These are phyloP conservation scores for Silurus glanis DNA, from an alignment of 2,113 vertebrate species.

Conservation along the genomic window DNA sequence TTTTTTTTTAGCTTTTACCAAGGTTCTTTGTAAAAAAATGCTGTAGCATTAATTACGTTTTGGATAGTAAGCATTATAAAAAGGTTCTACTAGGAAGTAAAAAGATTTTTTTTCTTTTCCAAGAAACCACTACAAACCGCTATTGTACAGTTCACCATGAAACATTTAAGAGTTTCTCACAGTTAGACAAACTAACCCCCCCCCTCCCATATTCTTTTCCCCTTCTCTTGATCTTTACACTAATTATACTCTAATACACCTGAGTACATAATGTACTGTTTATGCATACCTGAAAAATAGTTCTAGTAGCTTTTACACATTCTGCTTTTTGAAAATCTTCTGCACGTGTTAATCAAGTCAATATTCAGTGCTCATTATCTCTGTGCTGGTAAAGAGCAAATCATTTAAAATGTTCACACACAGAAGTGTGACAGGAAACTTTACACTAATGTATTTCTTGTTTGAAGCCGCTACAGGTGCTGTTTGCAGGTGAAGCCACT, in stretches of 20 bases:
- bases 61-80: background rate
- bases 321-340: background rate
- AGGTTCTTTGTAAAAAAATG: background rate
- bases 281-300: background rate
- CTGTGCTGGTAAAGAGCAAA: background rate
- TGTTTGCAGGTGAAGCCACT: slow-evolving; percentile 67
- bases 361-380: background rate
- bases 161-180: no score
- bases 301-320: background rate
- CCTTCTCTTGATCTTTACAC: background rate
- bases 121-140: no score
- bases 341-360: background rate
- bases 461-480: slow-evolving; percentile 61
- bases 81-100: background rate
- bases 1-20: background rate
- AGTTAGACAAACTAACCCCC: background rate
- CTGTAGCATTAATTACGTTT: background rate
- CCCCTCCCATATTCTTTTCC: no score
- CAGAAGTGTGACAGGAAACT: background rate
- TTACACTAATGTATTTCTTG: slow-evolving; percentile 10
- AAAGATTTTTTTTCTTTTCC: background rate
- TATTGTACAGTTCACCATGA: background rate
- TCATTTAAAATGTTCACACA: background rate
- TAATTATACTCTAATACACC: background rate
- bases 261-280: background rate